Evolutionary conservation across 1,140 invertebrate genomes (phyloP).

Genomic region (Episyrphus balteatus): DNA sequence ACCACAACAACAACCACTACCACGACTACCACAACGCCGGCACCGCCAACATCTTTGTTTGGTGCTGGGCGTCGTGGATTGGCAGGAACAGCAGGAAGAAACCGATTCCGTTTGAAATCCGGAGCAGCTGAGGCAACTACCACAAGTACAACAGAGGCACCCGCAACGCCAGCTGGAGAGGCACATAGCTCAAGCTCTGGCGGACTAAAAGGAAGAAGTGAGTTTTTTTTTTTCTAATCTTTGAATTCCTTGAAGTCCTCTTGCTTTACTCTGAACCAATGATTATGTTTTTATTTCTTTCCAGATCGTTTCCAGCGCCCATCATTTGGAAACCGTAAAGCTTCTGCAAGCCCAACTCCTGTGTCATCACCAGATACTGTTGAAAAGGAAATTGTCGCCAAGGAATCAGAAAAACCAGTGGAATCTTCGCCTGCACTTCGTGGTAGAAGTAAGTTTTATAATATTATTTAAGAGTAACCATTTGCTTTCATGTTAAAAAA

Average conservation of each 20-base stretch:
- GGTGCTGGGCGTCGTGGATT: constrained; percentile 24
- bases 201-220: too few relatives aligned
- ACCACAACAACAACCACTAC: constrained; percentile 47
- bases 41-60: constrained; percentile 39
- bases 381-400: constrained; percentile 26
- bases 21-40: constrained; percentile 42
- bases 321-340: constrained; percentile 28
- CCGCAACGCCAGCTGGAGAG: constrained; percentile 20
- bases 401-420: constrained; percentile 39
- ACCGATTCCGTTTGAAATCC: constrained; percentile 34
- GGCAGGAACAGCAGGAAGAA: constrained; percentile 19
- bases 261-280: not conserved
- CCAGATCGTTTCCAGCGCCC: constrained; percentile 33
- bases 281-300: too few relatives aligned
- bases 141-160: constrained; percentile 34
- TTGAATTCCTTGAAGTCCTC: not conserved
- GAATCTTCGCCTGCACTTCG: constrained; percentile 19
- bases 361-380: constrained; percentile 16
- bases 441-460: constrained; percentile 24
- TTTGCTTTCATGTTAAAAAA: not conserved
- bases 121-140: constrained; percentile 17
- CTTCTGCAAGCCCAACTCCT: constrained; percentile 20
- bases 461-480: not conserved
- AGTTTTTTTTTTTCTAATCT: constrained; percentile 1
- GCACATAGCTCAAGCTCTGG: constrained; percentile 6